phyloP scores from a whole-genome alignment of 2,888 invertebrate species.

The Mythimna ferrago region DNA sequence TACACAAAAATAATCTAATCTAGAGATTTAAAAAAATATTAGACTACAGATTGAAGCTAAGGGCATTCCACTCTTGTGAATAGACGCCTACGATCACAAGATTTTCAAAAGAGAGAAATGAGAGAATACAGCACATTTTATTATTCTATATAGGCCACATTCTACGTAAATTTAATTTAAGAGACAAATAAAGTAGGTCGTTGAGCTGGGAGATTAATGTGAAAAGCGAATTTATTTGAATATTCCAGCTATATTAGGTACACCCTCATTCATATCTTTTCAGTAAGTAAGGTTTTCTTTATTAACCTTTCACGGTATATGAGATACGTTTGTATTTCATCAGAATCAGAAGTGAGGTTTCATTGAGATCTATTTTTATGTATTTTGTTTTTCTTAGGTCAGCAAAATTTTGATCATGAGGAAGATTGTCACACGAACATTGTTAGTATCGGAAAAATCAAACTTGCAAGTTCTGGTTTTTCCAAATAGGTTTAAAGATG shows the following conservation, averaged over 20 bases:
- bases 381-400: background rate
- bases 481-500: too few species aligned
- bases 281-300: background rate
- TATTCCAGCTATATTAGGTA: slow-evolving; percentile 1
- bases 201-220: slow-evolving; percentile 13
- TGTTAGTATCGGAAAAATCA: background rate
- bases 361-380: background rate
- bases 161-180: slow-evolving; percentile 24
- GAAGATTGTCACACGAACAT: background rate
- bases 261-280: slow-evolving; percentile 3
- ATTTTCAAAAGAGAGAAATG: slow-evolving; percentile 2
- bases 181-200: slow-evolving; percentile 29
- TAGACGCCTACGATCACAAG: background rate
- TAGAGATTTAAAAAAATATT: background rate
- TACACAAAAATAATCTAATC: slow-evolving; percentile 1
- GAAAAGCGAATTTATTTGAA: slow-evolving; percentile 22
- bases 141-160: slow-evolving; percentile 1
- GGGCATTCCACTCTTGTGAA: background rate
- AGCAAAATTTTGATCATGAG: background rate
- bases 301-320: slow-evolving; percentile 1
- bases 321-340: slow-evolving; percentile 5
- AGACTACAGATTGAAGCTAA: background rate
- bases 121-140: slow-evolving; percentile 6
- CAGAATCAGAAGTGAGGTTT: background rate
- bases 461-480: background rate